Percentiles rank a stretch among this genome's conserved stretches.
phyloP scores from a whole-genome alignment of 2,888 invertebrate genomes.

The Ectobius pallidus region DNA sequence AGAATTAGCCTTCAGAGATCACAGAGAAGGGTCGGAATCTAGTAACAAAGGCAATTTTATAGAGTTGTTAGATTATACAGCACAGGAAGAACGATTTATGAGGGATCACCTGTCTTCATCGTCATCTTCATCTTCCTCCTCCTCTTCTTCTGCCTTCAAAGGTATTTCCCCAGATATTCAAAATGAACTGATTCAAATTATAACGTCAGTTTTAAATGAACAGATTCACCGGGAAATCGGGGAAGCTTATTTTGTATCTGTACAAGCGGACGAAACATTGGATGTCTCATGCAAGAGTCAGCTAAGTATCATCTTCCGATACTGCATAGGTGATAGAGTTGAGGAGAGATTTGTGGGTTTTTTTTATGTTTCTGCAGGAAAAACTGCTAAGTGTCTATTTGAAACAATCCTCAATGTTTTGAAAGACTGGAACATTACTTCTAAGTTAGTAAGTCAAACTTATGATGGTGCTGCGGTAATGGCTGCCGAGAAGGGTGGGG shows the following conservation, averaged over 20 bases:
- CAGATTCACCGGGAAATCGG: not conserved
- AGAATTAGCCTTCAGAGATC: no score
- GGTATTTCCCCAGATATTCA: not conserved
- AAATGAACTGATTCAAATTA: no score
- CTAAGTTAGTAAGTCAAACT: not conserved
- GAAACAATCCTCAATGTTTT: not conserved
- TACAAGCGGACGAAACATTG: not conserved
- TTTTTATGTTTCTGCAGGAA: not conserved
- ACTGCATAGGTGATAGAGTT: constrained; percentile 2
- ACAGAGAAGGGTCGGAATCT: no score
- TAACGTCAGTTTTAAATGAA: not conserved
- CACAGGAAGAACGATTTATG: not conserved
- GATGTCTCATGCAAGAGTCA: not conserved
- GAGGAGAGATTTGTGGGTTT: not conserved
- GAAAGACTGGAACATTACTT: not conserved
- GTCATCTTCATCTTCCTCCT: no score
- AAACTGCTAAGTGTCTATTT: not conserved
- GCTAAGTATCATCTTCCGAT: not conserved
- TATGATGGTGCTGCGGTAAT: not conserved
- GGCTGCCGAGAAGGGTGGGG: not conserved
- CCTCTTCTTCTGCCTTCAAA: no score
- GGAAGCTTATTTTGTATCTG: not conserved
- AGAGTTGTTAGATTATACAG: not conserved
- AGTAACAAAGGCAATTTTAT: no score
- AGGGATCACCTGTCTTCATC: no score